A percentile compares a stretch with the other conserved stretches of the same genome.
Conservation (phyloP, 2,888 invertebrate species). For the Pandemis corylana region DNA sequence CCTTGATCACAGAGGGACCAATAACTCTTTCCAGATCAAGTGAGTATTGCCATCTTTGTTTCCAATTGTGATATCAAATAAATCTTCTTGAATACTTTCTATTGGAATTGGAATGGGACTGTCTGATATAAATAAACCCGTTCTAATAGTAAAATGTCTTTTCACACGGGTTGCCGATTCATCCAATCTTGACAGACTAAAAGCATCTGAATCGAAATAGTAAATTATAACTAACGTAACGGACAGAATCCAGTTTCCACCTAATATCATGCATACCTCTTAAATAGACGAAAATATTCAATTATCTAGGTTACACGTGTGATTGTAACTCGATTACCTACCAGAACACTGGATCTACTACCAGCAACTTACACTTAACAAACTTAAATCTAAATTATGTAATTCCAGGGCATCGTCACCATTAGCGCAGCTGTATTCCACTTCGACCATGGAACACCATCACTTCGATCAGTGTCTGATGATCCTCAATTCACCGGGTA, state of each 20-base stretch:
- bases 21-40: constrained; percentile 99
- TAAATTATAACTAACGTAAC: too few relatives aligned
- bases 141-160: not conserved
- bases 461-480: constrained; percentile 98
- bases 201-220: too few relatives aligned
- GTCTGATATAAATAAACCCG: not conserved
- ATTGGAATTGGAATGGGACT: not conserved
- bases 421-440: constrained; percentile 95
- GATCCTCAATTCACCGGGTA: constrained; percentile 98
- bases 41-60: constrained; percentile 75
- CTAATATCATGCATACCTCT: too few relatives aligned
- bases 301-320: too few relatives aligned
- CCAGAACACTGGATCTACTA: too few relatives aligned
- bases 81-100: not conserved
- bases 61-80: not conserved
- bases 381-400: not conserved
- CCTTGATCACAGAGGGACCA: constrained; percentile 97
- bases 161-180: too few relatives aligned
- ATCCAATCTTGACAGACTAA: too few relatives aligned
- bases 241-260: too few relatives aligned
- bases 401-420: constrained; percentile 93
- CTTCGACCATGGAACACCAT: constrained; percentile 98
- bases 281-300: too few relatives aligned
- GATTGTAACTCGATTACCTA: too few relatives aligned
- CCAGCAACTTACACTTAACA: not conserved